Percentiles rank a stretch among this genome's conserved stretches.
Conservation (phyloP, 2,888 invertebrate species). For the Sinentomon sp. region DNA sequence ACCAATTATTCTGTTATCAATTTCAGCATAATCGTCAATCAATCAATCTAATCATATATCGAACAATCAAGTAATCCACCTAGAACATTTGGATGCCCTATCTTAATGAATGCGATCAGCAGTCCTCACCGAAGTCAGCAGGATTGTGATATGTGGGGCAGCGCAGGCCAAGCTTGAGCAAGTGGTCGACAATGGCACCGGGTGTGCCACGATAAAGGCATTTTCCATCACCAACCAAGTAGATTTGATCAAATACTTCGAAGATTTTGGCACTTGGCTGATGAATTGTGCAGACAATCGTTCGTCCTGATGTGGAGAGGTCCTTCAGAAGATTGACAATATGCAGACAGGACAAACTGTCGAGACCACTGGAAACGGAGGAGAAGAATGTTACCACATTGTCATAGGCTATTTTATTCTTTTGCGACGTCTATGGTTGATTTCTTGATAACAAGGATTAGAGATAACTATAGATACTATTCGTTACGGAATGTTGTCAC, state of each 20-base stretch:
- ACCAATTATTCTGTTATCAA: too few species aligned
- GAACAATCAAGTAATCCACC: too few species aligned
- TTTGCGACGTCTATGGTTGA: too few species aligned
- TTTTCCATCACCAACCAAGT: slow-evolving; percentile 70
- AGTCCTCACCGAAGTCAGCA: slow-evolving; percentile 62
- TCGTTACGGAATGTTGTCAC: too few species aligned
- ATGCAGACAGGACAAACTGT: slow-evolving; percentile 76
- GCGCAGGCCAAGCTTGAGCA: slow-evolving; percentile 49
- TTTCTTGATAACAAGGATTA: too few species aligned
- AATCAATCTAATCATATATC: too few species aligned
- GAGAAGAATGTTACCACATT: too few species aligned
- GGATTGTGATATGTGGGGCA: slow-evolving; percentile 91
- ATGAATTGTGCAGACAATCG: slow-evolving; percentile 83
- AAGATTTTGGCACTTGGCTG: slow-evolving; percentile 86
- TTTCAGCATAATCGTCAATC: too few species aligned
- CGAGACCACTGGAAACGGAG: slow-evolving; percentile 36
- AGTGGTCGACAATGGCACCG: slow-evolving; percentile 52
- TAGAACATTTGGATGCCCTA: too few species aligned
- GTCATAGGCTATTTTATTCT: too few species aligned
- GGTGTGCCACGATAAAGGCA: slow-evolving; percentile 74
- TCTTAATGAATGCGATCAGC: too few species aligned
- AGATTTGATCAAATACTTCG: slow-evolving; percentile 80
- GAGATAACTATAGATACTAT: too few species aligned
- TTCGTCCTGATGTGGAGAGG: slow-evolving; percentile 59
- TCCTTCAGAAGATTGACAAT: slow-evolving; percentile 63